Conservation (phyloP, 2,797 vertebrate species). For the Helostoma temminkii region DNA sequence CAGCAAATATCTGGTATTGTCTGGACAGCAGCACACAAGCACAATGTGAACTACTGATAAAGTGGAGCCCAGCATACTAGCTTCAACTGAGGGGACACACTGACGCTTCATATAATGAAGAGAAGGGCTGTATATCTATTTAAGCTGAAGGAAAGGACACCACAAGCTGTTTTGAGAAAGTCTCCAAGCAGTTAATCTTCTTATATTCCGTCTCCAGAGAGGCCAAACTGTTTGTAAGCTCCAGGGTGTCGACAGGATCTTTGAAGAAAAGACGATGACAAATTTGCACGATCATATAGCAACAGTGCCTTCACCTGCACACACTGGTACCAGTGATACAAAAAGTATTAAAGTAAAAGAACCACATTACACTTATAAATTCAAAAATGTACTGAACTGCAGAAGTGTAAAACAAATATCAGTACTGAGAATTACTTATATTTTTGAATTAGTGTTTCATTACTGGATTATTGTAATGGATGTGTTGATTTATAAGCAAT, state of each 20-base stretch:
- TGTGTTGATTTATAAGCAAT: too few species aligned
- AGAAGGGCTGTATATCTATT: slow-evolving; percentile 28
- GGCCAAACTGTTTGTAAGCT: slow-evolving; percentile 4
- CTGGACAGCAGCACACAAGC: slow-evolving; percentile 33
- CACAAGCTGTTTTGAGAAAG: slow-evolving; percentile 56
- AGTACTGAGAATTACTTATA: too few species aligned
- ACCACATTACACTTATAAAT: too few species aligned
- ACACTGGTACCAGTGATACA: neutral
- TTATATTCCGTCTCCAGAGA: slow-evolving; percentile 42
- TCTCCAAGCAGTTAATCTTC: slow-evolving; percentile 53
- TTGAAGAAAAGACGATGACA: slow-evolving; percentile 16
- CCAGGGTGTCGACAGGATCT: neutral
- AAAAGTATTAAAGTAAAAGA: too few species aligned
- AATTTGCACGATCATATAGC: neutral
- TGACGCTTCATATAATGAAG: slow-evolving; percentile 9
- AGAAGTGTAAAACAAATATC: too few species aligned
- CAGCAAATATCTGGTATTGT: slow-evolving; percentile 60
- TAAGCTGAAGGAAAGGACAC: slow-evolving; percentile 1
- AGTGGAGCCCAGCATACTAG: slow-evolving; percentile 25
- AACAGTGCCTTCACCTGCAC: neutral
- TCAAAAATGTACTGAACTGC: too few species aligned
- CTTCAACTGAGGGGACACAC: slow-evolving; percentile 1
- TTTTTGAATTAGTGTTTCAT: too few species aligned
- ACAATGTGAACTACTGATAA: slow-evolving; percentile 31
- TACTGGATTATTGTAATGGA: too few species aligned